Base-by-base conservation (phyloP, 2,113 vertebrate species). In the Polyodon spathula region DNA sequence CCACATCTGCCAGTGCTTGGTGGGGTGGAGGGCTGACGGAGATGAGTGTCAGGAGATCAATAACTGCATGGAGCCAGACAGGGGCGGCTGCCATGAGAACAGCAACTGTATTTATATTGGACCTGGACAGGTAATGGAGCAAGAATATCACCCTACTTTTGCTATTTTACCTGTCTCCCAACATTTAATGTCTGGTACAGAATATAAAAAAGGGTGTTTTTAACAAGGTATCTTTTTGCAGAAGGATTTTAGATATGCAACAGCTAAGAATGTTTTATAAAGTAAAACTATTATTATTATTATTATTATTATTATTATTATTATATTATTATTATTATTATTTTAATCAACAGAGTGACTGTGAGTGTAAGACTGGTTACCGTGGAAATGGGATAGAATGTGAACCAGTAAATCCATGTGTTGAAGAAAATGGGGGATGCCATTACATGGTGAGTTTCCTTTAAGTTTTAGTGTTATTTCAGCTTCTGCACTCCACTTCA, bases 41-140 rank as follows among this genome's bases (percentile, higher is more conserved):
- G 83, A 82, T 46, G 89, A 90, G n/a, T 98, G 95, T 68, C 81
- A 78, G 15, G 84, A 86, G 64, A 81, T 94, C 68, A 91, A 98
- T 79, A 89, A 89, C 66, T 98, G 95, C 54, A 42, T 84, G 40
- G 69, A 81, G 59, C 73, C 81, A 1, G 10, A 72, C 1, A 2
- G 1, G 0, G 83, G 91, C 0, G 71, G 69, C 4, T 97, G 95
- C 71, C 94, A 98, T 0, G 0, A 60, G 57, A 90, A 93, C 1
- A 93, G 91, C 39, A 86, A 85, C 70, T 98, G 95, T 60, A 66
- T 93, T 56, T 84, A 93, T 0, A 0, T 93, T 0, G 94, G 95
- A 6, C 95, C 95, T 0, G 92, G 89, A 17, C 95, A 96, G 91
- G 95, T 97, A 74, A 48, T 68, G 27, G 12, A 6, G 9, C 15